Base-by-base conservation (phyloP, 2,888 invertebrate species). In the Zygogramma bicolorata region DNA sequence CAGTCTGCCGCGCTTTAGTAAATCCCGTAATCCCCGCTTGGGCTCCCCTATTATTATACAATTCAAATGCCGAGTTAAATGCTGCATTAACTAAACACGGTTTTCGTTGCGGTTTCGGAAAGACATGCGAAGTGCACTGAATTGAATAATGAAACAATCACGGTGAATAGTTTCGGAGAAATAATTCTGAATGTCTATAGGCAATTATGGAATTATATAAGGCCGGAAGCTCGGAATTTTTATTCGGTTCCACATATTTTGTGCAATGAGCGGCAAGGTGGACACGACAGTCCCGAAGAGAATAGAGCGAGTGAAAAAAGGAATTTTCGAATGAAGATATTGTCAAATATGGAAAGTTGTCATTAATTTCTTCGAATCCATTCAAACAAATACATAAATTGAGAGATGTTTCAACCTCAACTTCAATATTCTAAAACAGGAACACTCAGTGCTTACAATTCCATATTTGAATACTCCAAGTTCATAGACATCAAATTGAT, bases 101-200 rank as follows among this genome's bases (percentile, higher is more conserved):
- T 53, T 53, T 53, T 53, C 27, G 25, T 53, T 6, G 7, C 4
- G 7, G 53, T 53, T 53, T 25, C 53, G 27, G n/a, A 53, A 53
- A 5, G n/a, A 53, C 53, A 53, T 27, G 53, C 53, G 27, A 53
- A 53, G 53, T 6, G 22, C n/a, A 53, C 27, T 27, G n/a, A 22
- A 53, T 25, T 15, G 13, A 53, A 53, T 53, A 53, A 53, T 53
- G n/a, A 53, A 27, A 53, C 53, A 27, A 53, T 53, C 27, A 53
- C 27, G 27, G 22, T 27, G 13, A 53, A 53, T 53, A 53, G 53
- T 27, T 53, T 53, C 53, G 27, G 25, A 53, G 53, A 53, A 53
- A 53, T 7, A 25, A 6, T 53, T 53, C 53, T 53, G 27, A 53
- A 53, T 53, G 38, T 10, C n/a, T 42, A 25, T 25, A 13, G 53